These are phyloP conservation scores for Ifrita kowaldi DNA, from an alignment of 2,113 vertebrate genomes.

Conservation along the genomic window DNA sequence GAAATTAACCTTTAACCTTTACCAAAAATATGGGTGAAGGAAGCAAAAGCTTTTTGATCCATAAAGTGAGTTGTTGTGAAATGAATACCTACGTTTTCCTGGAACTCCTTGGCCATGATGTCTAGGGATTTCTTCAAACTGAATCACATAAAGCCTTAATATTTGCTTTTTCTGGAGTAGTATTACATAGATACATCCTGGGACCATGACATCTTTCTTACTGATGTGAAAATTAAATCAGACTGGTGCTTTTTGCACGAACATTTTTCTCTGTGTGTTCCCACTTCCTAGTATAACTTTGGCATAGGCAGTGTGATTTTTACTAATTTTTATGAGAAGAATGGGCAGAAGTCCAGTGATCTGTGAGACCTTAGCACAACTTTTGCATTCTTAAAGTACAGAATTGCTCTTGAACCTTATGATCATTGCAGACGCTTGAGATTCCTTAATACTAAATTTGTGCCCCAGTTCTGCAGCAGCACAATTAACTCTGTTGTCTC, in stretches of 20 bases:
- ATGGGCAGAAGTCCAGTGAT: not conserved
- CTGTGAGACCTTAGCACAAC: not conserved
- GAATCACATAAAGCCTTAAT: conserved; percentile 20
- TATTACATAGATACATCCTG: not conserved
- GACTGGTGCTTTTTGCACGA: not conserved
- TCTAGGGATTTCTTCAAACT: conserved; percentile 50
- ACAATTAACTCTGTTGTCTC: not conserved
- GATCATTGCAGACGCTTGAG: not conserved
- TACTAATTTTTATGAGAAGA: not conserved
- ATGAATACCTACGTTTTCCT: conserved; percentile 57
- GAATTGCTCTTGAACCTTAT: not conserved
- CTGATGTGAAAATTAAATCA: not conserved
- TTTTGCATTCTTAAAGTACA: not conserved
- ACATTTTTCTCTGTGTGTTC: not conserved
- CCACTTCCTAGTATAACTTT: not conserved
- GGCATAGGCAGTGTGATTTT: not conserved
- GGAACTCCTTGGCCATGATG: not conserved
- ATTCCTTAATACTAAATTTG: not conserved
- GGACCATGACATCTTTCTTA: not conserved
- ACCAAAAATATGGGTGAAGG: not conserved
- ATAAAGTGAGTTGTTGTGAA: conserved; percentile 34
- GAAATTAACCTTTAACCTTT: not conserved
- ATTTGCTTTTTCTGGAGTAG: conserved; percentile 6
- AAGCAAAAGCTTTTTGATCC: conserved; percentile 24
- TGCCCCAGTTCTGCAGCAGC: not conserved